phyloP scores from a whole-genome alignment of 1,140 invertebrate genomes.

The Drosophila lowei region DNA sequence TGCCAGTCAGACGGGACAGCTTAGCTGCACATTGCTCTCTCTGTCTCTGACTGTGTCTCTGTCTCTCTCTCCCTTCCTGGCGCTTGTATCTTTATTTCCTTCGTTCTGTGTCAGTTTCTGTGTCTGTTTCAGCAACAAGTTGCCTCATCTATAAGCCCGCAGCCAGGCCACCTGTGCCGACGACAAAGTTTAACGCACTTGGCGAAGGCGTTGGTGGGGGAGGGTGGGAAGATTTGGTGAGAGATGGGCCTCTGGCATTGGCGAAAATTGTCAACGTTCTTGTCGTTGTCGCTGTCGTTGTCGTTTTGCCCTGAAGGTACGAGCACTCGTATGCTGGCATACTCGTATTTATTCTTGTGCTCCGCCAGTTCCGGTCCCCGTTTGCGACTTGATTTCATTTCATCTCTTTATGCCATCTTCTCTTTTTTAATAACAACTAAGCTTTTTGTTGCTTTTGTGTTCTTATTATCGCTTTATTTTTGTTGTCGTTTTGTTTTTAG shows the following conservation, averaged over 20 bases:
- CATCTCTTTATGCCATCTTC: conserved; percentile 31
- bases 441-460: conserved; percentile 28
- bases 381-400: conserved; percentile 48
- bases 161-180: conserved; percentile 38
- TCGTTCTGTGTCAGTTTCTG: conserved; percentile 18
- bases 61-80: conserved; percentile 1
- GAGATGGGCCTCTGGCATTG: conserved; percentile 7
- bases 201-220: background rate
- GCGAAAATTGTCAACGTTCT: conserved; percentile 41
- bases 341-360: conserved; percentile 47
- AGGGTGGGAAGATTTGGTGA: background rate
- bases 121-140: conserved; percentile 59
- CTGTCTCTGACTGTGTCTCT: too few species aligned
- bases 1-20: background rate
- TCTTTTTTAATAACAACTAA: conserved; percentile 46
- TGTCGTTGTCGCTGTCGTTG: conserved; percentile 6
- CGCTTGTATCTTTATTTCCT: conserved; percentile 10
- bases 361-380: conserved; percentile 36
- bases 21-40: too few species aligned
- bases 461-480: conserved; percentile 36
- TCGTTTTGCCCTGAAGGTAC: conserved; percentile 38
- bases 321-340: conserved; percentile 28
- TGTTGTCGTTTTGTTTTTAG: conserved; percentile 21
- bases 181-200: conserved; percentile 37
- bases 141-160: conserved; percentile 46